Conservation (phyloP, 1,140 invertebrate species). For the Venustaconcha ellipsiformis region DNA sequence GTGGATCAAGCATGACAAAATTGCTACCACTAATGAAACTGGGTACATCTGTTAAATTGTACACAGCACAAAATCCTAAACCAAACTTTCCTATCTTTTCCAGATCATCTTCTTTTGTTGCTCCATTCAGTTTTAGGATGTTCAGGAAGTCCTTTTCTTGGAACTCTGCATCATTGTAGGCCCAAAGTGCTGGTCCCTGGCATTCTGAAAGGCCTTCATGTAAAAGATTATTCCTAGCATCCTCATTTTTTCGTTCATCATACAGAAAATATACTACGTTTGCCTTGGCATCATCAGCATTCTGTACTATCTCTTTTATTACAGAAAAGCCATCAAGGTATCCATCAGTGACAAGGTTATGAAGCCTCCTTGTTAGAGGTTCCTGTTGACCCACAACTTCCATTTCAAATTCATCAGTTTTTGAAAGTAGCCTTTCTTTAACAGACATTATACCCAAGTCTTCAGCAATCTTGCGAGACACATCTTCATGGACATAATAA, state of each 20-base stretch:
- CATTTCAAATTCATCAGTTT: constrained; percentile 4
- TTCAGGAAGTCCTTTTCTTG: constrained; percentile 46
- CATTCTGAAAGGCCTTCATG: constrained; percentile 44
- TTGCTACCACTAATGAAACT: constrained; percentile 54
- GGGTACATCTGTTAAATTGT: constrained; percentile 62
- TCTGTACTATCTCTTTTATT: neutral
- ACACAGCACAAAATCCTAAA: constrained; percentile 61
- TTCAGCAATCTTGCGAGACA: constrained; percentile 7
- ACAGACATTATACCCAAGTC: constrained; percentile 5
- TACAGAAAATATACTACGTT: neutral
- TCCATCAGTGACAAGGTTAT: neutral
- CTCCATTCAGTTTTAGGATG: constrained; percentile 51
- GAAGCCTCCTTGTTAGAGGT: neutral
- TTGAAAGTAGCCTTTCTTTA: neutral
- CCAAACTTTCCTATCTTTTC: constrained; percentile 62
- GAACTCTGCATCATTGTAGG: constrained; percentile 51
- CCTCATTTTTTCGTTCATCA: too few relatives aligned
- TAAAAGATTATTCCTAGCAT: constrained; percentile 33
- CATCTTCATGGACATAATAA: constrained; percentile 13
- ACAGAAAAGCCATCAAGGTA: neutral
- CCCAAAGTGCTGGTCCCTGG: constrained; percentile 53
- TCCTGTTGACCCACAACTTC: neutral
- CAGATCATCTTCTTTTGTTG: constrained; percentile 48
- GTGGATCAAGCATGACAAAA: constrained; percentile 62
- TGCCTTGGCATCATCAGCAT: too few relatives aligned